These are phyloP conservation scores for Pantherophis vulpinus DNA, from an alignment of 2,797 vertebrate species.

Conservation along the genomic window DNA sequence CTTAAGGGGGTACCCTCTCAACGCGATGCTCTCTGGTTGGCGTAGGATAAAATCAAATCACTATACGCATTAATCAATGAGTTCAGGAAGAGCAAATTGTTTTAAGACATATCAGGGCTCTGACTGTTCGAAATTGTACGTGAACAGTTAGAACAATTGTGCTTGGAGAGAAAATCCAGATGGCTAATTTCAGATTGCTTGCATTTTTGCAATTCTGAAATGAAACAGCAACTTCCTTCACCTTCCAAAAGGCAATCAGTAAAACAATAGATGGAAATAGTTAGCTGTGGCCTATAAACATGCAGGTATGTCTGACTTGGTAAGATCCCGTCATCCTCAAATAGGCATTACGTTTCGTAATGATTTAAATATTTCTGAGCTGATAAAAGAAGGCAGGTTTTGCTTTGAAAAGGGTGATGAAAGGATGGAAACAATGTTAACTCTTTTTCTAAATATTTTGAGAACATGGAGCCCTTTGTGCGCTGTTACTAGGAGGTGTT, in stretches of 20 bases:
- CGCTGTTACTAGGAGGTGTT: slow-evolving; percentile 19
- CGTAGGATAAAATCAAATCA: background rate
- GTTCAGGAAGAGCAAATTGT: background rate
- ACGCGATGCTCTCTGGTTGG: background rate
- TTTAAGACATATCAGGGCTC: slow-evolving; percentile 9
- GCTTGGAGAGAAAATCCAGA: slow-evolving; percentile 15
- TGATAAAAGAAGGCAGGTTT: background rate
- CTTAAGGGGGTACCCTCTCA: background rate
- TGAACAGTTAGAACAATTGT: slow-evolving; percentile 24
- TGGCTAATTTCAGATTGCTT: slow-evolving; percentile 43
- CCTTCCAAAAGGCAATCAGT: slow-evolving; percentile 49
- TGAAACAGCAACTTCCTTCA: slow-evolving; percentile 46
- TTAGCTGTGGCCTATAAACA: background rate
- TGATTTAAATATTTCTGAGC: slow-evolving; percentile 28
- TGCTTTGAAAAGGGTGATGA: slow-evolving; percentile 34
- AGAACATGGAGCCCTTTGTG: slow-evolving; percentile 19
- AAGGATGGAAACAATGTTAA: slow-evolving; percentile 33
- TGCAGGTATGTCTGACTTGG: slow-evolving; percentile 12
- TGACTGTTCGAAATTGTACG: background rate
- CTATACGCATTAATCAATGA: too few relatives aligned
- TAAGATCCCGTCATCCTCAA: slow-evolving; percentile 6
- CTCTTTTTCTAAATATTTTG: slow-evolving; percentile 30
- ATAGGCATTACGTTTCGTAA: slow-evolving; percentile 6
- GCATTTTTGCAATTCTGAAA: slow-evolving; percentile 54
- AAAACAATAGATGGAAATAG: slow-evolving; percentile 13